Base-by-base conservation (phyloP, 2,113 vertebrate species). In the Muntiacus reevesi region DNA sequence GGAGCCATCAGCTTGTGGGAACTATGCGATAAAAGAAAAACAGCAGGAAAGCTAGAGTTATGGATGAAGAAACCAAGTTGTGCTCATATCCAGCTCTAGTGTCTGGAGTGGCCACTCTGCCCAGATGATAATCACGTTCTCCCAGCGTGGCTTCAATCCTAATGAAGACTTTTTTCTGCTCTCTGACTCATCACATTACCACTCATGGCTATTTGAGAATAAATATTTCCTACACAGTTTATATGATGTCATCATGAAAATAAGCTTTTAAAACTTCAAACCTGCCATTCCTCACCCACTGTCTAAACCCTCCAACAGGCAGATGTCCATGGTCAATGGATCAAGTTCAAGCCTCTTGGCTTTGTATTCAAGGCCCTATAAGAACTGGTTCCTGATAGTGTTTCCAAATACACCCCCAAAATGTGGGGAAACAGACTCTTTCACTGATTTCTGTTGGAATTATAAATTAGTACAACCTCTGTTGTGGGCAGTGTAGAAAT, bases 1-100 rank as follows among this genome's bases (percentile, higher is more conserved):
- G 50, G 71, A 81, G 54, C 81, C 67, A 67, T 45, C 54, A 87
- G 74, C 87, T 55, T 90, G n/a, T 71, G 62, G 87, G 25, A 88
- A 83, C 1, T 12, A 17, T 55, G 47, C 17, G 87, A 97, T 92
- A 96, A 67, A 96, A 84, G 40, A 11, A 87, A 87, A 82, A 52
- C 55, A 54, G 43, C 40, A 62, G 76, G 50, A 30, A 60, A 52
- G 36, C 67, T 23, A 87, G 57, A 88, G 19, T 92, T 81, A 92
- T n/a, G 54, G 55, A 2, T 8, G 52, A 71, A 92, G 45, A 78
- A 33, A 12, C 5, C 19, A 57, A 28, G 25, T 2, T 45, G 25
- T 1, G 2, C 40, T 71, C 79, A 10, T 10, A 6, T 6, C 36
- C 67, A 13, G 3, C 23, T 36, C 67, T 36, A 9, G 47, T 86